Base-by-base conservation (phyloP, 2,888 invertebrate species). In the Meteorus cinctellus region DNA sequence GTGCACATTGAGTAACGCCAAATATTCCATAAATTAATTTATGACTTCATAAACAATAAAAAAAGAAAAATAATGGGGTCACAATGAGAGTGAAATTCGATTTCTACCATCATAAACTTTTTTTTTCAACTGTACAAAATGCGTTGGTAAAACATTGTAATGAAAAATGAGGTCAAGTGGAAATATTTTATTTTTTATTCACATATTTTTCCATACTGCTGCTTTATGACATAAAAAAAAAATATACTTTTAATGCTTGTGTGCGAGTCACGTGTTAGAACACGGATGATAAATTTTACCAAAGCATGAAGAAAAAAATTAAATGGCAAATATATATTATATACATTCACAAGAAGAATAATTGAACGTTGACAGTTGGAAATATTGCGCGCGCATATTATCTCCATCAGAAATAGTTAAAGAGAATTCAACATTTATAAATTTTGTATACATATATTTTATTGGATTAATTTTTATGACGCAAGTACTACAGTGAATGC, bases 21-120 rank as follows among this genome's bases (percentile, higher is more conserved):
- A 65, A 65, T 65, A 65, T 65, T 65, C 36, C 34, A 65, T 19
- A 65, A 36, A 14, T 65, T 65, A 65, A 65, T 48, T 48, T 48
- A 65, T 34, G 19, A 36, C 19, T 65, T 36, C 19, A 65, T 65
- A 34, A 65, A 65, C 34, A 65, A 65, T 34, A 36, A 65, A 36
- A 34, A 63, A 65, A 41, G 12, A 12, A 41, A 41, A 41, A 41
- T 10, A 65, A 36, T 19, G 36, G 19, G 16, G 36, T 65, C 34
- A 65, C 31, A 36, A 19, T 5, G n/a, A 65, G 8, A 65, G 31
- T 34, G 34, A 65, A 63, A 65, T 65, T 1, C 14, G 16, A 34
- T 19, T 65, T 65, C 31, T 19, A 29, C 1, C 12, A 10, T 19
- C 36, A 8, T 10, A 19, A 34, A 36, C 36, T 36, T 41, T 24